Evolutionary conservation across 2,113 vertebrate genomes (phyloP), one percentile per base, ranked within the genome.

Genomic region (Apteryx mantelli): DNA sequence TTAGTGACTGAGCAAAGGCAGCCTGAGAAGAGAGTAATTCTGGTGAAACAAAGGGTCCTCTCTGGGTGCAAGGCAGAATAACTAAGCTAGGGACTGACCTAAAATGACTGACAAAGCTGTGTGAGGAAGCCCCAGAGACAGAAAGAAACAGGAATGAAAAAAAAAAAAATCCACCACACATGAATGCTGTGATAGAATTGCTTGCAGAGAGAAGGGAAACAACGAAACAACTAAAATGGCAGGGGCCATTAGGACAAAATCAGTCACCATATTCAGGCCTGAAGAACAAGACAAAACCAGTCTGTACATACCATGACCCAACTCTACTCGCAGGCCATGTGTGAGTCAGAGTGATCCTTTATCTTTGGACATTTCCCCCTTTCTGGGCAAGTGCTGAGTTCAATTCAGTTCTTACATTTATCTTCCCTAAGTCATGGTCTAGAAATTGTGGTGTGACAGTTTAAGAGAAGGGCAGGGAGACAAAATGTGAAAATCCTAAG

Each of bases 381-480:
- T 71, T 60, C n/a, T 50, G 21, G 38, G 32, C 18, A 77, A 82
- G 53, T 0, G 1, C 66, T 82, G 65, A 88, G 82, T 64, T 78
- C 56, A 68, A 38, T 38, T 38, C 36, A 38, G 36, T 38, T 92
- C 52, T 95, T 55, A 42, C 0, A 8, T 42, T 82, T 68, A 24
- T 42, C 81, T 82, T 87, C 48, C 25, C 0, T 0, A 69, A 65
- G 22, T 26, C 42, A 26, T 30, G 13, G 9, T 26, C 11, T 56
- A 87, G 46, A 69, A 92, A 64, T 7, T 30, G n/a, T 65, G 63
- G 26, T 4, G 48, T 73, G 19, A 64, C 55, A 69, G 56, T 61
- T 93, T n/a, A 64, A 56, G n/a, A 89, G n/a, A 88, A 64, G 53
- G 15, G 28, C 8, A 81, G 25, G 26, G 36, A 88, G 36, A 88